phyloP scores from a whole-genome alignment of 2,113 vertebrate species.

The Setophaga coronata region DNA sequence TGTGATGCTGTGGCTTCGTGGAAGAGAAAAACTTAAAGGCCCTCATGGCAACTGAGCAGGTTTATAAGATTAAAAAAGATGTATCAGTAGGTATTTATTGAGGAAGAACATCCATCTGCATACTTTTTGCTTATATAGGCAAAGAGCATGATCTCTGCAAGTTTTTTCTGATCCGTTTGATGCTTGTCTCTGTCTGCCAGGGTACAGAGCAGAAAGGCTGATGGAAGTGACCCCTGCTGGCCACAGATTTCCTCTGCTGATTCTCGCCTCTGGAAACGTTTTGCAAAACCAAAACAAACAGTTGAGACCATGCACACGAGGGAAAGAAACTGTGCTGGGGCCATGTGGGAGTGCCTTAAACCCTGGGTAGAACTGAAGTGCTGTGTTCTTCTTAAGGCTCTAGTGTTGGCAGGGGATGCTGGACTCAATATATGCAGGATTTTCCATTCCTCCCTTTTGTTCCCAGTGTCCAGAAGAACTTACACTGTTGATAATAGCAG shows the following conservation, averaged over 20 bases:
- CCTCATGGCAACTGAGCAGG: background rate
- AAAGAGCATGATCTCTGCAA: background rate
- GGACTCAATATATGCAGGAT: background rate
- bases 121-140: background rate
- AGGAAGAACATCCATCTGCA: background rate
- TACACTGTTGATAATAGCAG: background rate
- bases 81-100: background rate
- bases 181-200: background rate
- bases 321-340: fast-evolving
- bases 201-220: background rate
- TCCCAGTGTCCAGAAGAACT: background rate
- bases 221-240: background rate
- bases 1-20: background rate
- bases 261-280: background rate
- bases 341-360: background rate
- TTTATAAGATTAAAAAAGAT: background rate
- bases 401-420: background rate
- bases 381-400: background rate
- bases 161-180: background rate
- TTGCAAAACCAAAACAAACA: background rate
- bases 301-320: background rate
- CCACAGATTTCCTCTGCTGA: background rate
- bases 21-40: background rate
- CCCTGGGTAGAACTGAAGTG: background rate
- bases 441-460: background rate